phyloP scores from a whole-genome alignment of 2,888 invertebrate genomes.

The Isoperla grammatica region DNA sequence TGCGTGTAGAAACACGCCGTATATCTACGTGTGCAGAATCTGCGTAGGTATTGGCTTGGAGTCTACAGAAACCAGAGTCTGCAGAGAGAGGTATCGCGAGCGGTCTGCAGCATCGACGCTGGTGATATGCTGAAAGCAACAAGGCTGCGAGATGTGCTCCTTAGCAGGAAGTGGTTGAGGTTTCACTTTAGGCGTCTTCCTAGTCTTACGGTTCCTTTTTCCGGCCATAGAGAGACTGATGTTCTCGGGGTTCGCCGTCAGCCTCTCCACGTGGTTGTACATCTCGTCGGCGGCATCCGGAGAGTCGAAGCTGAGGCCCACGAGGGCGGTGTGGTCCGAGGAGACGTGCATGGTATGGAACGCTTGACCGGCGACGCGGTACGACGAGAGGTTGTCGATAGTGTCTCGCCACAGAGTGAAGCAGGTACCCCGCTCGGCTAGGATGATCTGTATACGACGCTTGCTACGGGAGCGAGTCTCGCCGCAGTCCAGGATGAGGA shows the following conservation, averaged over 20 bases:
- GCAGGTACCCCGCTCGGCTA: constrained; percentile 74
- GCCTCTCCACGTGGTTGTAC: constrained; percentile 59
- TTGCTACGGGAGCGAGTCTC: constrained; percentile 63
- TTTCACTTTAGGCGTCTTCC: constrained; percentile 46
- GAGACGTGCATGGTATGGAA: constrained; percentile 81
- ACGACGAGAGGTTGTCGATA: constrained; percentile 71
- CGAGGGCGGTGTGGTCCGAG: constrained; percentile 66
- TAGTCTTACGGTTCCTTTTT: constrained; percentile 49
- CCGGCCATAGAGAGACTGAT: constrained; percentile 68
- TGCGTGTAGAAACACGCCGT: no score
- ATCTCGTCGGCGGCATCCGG: constrained; percentile 65
- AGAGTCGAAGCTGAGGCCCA: constrained; percentile 76
- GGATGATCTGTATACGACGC: constrained; percentile 61
- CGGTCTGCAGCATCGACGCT: constrained; percentile 65
- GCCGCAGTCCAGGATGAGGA: constrained; percentile 69
- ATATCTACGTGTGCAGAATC: no score
- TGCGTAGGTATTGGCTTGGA: no score
- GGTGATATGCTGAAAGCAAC: constrained; percentile 79
- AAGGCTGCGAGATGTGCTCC: constrained; percentile 76
- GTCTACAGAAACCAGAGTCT: constrained; percentile 49
- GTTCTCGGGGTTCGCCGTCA: constrained; percentile 72
- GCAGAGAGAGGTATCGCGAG: constrained; percentile 60
- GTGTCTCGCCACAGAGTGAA: constrained; percentile 77
- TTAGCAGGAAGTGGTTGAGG: constrained; percentile 63
- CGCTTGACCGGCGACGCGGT: constrained; percentile 59